Base-by-base conservation (phyloP, 2,888 invertebrate genomes). In the Eumerus sabulonum region DNA sequence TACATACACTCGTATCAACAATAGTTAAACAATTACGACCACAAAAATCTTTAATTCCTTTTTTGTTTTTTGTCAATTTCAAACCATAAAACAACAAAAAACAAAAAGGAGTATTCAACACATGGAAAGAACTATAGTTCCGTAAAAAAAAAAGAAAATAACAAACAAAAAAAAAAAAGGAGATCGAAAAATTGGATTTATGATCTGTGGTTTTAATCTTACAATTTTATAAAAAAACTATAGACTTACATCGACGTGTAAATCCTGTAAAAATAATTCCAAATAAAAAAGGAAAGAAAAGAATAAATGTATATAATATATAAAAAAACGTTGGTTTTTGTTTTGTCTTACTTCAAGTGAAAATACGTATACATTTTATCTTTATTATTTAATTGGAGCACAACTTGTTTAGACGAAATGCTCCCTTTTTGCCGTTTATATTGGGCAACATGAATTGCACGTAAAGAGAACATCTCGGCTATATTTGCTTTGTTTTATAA, bases 201-300 rank as follows among this genome's bases (percentile, higher is more conserved):
- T 72, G 63, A 27, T 27, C 7, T 27, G 51, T 60, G 48, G 63
- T 67, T 50, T 40, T 56, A 70, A 13, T 48, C 16, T 83, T 82
- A 67, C 66, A 57, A 82, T 70, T 82, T 51, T 74, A 40, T 82
- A 84, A 84, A 27, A n/a, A 27, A 86, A 86, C 85, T 86, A 86
- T 85, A 87, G 88, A 89, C 90, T 90, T 90, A 90, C 90, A 88
- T 91, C 91, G 89, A 91, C 91, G 90, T 91, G 91, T 90, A 91
- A 91, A 89, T 90, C 90, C 91, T 91, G 91, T 83, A 87, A 88
- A 86, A 88, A 87, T 86, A 86, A 86, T 86, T 84, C 83, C 63
- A 76, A 82, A 82, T 57, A 82, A 82, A 85, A n/a, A 86, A 84
- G 84, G 82, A 83, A 86, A 86, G 86, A 85, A 82, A 85, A 84